These are phyloP conservation scores for Sarcophaga subvicina DNA, from an alignment of 2,888 invertebrate species.

Conservation along the genomic window DNA sequence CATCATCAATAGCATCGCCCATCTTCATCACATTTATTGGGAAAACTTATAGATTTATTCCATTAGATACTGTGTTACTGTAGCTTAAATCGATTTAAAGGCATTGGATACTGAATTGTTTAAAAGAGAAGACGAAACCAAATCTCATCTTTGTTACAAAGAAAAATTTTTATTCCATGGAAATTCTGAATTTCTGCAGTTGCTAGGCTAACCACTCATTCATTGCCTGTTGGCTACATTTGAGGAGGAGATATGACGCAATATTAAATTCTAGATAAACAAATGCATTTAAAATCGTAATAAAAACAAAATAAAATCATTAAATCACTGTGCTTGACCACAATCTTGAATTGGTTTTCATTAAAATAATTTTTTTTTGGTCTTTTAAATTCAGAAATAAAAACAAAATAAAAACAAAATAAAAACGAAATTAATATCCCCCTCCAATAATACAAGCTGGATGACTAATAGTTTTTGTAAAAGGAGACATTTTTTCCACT, in stretches of 20 bases:
- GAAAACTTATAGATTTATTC: conserved; percentile 65
- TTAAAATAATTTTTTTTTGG: neutral
- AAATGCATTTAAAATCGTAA: neutral
- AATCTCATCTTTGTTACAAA: no score
- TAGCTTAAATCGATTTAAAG: neutral
- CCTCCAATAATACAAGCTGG: neutral
- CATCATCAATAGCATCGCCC: conserved; percentile 31
- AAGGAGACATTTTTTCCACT: conserved; percentile 4
- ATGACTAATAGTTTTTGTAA: conserved; percentile 49
- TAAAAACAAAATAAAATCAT: neutral
- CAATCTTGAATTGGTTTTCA: neutral
- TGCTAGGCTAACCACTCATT: no score
- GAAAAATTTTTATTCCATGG: no score
- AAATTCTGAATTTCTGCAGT: no score
- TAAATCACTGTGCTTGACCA: neutral
- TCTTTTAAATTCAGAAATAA: conserved; percentile 37
- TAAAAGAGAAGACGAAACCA: neutral
- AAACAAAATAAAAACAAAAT: conserved; percentile 33
- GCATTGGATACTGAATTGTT: neutral
- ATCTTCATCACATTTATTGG: conserved; percentile 48
- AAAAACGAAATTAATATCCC: conserved; percentile 6
- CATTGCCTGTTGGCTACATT: no score
- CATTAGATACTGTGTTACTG: conserved; percentile 19
- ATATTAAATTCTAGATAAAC: no score
- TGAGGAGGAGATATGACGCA: no score